These are phyloP conservation scores for Daphoenositta chrysoptera DNA, from an alignment of 2,113 vertebrate species.

Conservation along the genomic window DNA sequence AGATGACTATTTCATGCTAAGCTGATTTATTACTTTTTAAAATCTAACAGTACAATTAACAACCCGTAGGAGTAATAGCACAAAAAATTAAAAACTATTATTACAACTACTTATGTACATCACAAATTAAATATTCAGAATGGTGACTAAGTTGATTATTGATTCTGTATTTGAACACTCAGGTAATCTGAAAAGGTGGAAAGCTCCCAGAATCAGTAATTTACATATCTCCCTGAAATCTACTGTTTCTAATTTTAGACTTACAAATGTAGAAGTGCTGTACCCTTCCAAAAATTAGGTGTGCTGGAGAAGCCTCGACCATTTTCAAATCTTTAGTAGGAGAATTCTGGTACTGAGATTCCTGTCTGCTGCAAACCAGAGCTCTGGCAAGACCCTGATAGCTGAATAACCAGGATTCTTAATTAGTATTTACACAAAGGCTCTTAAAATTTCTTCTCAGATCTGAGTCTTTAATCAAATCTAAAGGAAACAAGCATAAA, in stretches of 20 bases:
- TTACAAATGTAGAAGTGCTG: background rate
- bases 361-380: background rate
- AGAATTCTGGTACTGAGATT: background rate
- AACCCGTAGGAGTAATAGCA: background rate
- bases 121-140: background rate
- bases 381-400: background rate
- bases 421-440: background rate
- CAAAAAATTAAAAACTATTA: background rate
- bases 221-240: background rate
- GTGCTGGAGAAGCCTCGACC: accelerated
- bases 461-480: background rate
- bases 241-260: background rate
- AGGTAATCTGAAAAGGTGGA: background rate
- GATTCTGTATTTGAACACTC: background rate
- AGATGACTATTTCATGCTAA: background rate
- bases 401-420: background rate
- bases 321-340: background rate
- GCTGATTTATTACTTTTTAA: background rate
- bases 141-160: background rate
- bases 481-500: background rate
- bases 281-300: background rate
- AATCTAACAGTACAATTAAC: background rate
- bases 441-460: background rate
- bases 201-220: background rate
- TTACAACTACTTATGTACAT: background rate